Base-by-base conservation (phyloP, 2,888 invertebrate genomes). In the Melinaea marsaeus region DNA sequence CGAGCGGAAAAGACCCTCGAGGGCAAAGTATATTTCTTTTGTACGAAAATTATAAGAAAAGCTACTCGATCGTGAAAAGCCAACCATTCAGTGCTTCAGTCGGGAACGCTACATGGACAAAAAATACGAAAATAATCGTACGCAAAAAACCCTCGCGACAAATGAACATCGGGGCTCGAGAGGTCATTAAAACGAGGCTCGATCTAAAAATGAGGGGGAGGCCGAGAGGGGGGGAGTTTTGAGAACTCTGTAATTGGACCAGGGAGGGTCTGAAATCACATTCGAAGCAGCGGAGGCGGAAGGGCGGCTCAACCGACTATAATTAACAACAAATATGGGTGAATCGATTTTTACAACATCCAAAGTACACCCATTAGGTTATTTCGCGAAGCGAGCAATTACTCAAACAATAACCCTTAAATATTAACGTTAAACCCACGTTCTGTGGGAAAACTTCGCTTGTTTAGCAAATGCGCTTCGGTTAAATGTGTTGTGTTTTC, bases 271-370 rank as follows among this genome's bases (percentile, higher is more conserved):
- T 88, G 79, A 86, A 89, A 90, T 89, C 89, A 86, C 81, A 90
- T 90, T 90, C 86, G 84, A 81, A 81, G 76, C 84, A 83, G 86
- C 80, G 81, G 83, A 87, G 82, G 90, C 90, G 90, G 88, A 90
- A 90, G 86, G 88, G 84, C 88, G 86, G 85, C 85, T 86, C 84
- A 85, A 85, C 86, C 86, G 86, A 83, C 84, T 81, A 88, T 90
- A 90, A 90, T 90, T 90, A 90, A 90, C 89, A 88, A 89, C 90
- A 90, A 90, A 90, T 90, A 88, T 90, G 90, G 88, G 88, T 84
- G 83, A 88, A 90, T 90, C 88, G 90, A 89, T 88, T 86, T 85
- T 84, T 84, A 69, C 67, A 66, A 71, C 70, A 68, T 75, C 71
- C 77, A 71, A 76, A 80, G 81, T 79, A 77, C 81, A 80, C 78